phyloP scores from a whole-genome alignment of 2,888 invertebrate species.

The Oligia strigilis region DNA sequence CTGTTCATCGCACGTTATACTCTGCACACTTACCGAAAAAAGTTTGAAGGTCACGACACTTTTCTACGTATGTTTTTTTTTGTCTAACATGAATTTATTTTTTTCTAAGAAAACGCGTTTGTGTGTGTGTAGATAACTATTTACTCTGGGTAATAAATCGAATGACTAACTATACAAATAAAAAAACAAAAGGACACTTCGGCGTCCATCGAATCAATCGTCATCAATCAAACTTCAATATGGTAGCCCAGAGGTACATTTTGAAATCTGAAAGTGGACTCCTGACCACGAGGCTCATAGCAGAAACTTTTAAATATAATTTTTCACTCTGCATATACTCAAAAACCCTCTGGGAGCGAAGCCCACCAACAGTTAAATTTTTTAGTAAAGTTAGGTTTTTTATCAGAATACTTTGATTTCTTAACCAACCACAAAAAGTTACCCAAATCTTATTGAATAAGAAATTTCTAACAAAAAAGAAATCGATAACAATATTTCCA shows the following conservation, averaged over 20 bases:
- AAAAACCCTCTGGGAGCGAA: background rate
- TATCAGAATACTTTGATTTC: background rate
- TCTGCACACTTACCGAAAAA: background rate
- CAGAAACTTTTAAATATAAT: background rate
- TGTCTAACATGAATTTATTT: background rate
- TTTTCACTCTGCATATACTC: background rate
- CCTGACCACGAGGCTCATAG: no score
- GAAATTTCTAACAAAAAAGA: constrained; percentile 30
- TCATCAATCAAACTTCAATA: no score
- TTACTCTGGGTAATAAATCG: no score
- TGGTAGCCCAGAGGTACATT: background rate
- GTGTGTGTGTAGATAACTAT: no score
- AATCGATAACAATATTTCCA: constrained; percentile 43
- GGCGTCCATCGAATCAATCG: no score
- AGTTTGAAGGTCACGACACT: background rate
- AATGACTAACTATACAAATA: no score
- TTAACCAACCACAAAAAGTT: constrained; percentile 20
- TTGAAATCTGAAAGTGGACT: background rate
- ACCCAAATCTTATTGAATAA: constrained; percentile 30
- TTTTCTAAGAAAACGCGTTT: no score
- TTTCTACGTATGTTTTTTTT: background rate
- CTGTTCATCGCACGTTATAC: background rate
- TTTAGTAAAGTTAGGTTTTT: background rate
- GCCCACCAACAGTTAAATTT: background rate
- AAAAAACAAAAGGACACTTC: no score